Evolutionary conservation across 2,888 invertebrate species (phyloP).

Genomic region (Cheilosia soror): DNA sequence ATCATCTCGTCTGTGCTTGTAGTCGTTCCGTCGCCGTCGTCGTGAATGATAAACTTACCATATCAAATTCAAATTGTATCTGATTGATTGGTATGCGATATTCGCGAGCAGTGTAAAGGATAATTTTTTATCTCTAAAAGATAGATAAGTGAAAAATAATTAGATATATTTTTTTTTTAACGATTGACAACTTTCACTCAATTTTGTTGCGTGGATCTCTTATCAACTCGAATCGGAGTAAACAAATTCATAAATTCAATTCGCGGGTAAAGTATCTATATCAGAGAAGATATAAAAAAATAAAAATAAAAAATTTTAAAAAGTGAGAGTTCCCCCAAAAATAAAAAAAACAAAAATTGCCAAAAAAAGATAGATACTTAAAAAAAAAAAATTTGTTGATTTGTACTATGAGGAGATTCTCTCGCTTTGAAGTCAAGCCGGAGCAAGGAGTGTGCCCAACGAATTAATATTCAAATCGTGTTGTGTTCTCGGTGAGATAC

Average conservation of each 20-base stretch:
- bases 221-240: slow-evolving; percentile 29
- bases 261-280: slow-evolving; percentile 31
- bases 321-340: slow-evolving; percentile 62
- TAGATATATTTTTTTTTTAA: not conserved
- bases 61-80: slow-evolving; percentile 14
- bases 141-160: slow-evolving; percentile 22
- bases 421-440: slow-evolving; percentile 22
- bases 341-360: not conserved
- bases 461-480: slow-evolving; percentile 71
- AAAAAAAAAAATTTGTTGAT: slow-evolving; percentile 22
- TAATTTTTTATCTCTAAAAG: slow-evolving; percentile 24
- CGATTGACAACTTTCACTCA: slow-evolving; percentile 41
- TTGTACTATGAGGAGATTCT: slow-evolving; percentile 13
- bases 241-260: slow-evolving; percentile 32
- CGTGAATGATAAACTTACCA: slow-evolving; percentile 16
- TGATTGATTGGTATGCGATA: slow-evolving; percentile 26
- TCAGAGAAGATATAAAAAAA: slow-evolving; percentile 3
- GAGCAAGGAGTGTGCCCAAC: slow-evolving; percentile 43
- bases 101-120: slow-evolving; percentile 24
- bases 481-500: slow-evolving; percentile 49
- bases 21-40: slow-evolving; percentile 8
- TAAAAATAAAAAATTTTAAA: slow-evolving; percentile 19
- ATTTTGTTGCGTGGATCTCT: slow-evolving; percentile 29
- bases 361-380: not conserved
- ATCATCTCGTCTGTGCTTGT: slow-evolving; percentile 16